Evolutionary conservation across 37 sponge, comb jelly and placozoan genomes (phyloP), one percentile per base, ranked within the genome.

Genomic region (Beroe forskalii): DNA sequence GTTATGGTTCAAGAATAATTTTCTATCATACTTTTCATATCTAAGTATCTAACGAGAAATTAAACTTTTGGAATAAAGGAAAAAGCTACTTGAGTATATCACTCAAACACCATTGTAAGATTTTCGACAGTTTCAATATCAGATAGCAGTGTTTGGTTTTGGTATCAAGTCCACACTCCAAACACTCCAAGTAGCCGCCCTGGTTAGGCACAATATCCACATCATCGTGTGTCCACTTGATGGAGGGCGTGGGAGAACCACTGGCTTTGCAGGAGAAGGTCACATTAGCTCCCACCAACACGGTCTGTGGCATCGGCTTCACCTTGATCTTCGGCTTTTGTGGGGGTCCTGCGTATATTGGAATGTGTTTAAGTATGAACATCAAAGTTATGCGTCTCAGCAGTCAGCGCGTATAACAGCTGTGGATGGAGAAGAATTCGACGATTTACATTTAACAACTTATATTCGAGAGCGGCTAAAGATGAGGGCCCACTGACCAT

Each of bases 201-300:
- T 48, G 31, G 32, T n/a, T 89, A 40, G 23, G 61, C 37, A 33
- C 92, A 48, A 91, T 72, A 1, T 83, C 67, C 41, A 33, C 14
- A 0, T 60, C 61, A 62, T 91, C 60, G 32, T 66, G 76, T 41
- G 55, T 76, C 92, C 92, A 91, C 2, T 64, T n/a, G 32, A 91
- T 91, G 35, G 62, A 32, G 0, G 92, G 92, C 0, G 67, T 62
- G 32, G 89, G 89, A 8, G 60, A 62, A 2, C 92, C 92, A 0
- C 89, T 62, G 67, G 62, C 67, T 40, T 91, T 62, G 89, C 92
- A 91, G 0, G 63, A 25, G 31, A 91, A 64, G 0, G 44, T 62
- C 32, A 91, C 64, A 40, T 62, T 32, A 9, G 31, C 48, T 37
- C 92, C 92, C 0, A 30, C 55, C 36, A 91, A 0, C 3, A 64